Evolutionary conservation across 1,140 invertebrate genomes (phyloP).

Genomic region (Tribolium castaneum): DNA sequence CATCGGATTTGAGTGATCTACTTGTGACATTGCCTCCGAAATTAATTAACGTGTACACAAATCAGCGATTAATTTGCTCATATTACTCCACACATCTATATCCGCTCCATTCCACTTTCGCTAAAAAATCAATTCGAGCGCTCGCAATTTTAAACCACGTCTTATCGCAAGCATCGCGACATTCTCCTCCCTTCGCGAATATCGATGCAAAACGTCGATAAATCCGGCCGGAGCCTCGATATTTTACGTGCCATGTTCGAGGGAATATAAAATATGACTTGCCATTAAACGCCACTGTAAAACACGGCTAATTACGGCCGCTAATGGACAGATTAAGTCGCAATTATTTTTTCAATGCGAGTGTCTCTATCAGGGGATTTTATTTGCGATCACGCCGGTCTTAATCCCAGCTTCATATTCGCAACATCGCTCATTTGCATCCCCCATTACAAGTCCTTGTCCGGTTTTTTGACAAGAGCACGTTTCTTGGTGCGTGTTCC

Average conservation of each 20-base stretch:
- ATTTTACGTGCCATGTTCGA: constrained; percentile 18
- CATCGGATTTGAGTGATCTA: constrained; percentile 22
- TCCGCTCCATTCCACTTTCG: background rate
- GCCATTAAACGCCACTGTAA: background rate
- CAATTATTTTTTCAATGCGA: background rate
- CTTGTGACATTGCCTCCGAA: constrained; percentile 10
- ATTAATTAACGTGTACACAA: constrained; percentile 25
- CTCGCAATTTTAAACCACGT: background rate
- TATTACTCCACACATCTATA: background rate
- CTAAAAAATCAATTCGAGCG: background rate
- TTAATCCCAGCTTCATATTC: constrained; percentile 13
- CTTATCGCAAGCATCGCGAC: constrained; percentile 2
- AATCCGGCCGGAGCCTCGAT: constrained; percentile 1
- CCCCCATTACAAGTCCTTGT: too few species aligned
- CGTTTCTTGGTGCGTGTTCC: constrained; percentile 15
- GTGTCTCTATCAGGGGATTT: background rate
- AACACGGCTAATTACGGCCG: constrained; percentile 1
- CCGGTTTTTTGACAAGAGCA: constrained; percentile 9
- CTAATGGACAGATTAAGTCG: constrained; percentile 25
- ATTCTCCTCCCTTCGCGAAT: background rate
- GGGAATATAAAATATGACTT: constrained; percentile 26
- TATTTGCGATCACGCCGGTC: background rate
- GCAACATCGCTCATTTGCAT: background rate
- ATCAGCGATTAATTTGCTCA: constrained; percentile 13
- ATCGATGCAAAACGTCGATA: constrained; percentile 26